Conservation (phyloP, 2,888 invertebrate genomes). For the Smittia aterrima region DNA sequence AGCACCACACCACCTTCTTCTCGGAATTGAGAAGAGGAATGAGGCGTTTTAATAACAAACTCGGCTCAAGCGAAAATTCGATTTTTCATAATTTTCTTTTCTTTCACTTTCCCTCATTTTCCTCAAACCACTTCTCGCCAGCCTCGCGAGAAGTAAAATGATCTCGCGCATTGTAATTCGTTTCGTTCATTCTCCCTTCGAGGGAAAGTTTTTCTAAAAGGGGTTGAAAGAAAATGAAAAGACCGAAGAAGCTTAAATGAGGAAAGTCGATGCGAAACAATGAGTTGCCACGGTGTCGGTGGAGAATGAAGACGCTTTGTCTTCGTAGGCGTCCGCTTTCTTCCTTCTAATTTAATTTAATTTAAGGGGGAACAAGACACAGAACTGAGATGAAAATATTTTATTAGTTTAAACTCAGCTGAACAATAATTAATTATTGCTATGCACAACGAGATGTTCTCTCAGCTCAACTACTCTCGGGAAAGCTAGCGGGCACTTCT, state of each 20-base stretch:
- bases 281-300: background rate
- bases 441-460: constrained; percentile 46
- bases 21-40: background rate
- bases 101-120: constrained; percentile 2
- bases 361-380: no score
- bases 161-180: background rate
- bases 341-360: no score
- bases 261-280: background rate
- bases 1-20: no score
- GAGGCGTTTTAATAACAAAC: constrained; percentile 11
- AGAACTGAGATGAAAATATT: no score
- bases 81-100: constrained; percentile 8
- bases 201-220: background rate
- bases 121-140: background rate
- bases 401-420: no score
- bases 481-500: constrained; percentile 47
- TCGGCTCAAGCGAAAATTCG: background rate
- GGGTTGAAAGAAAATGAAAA: background rate
- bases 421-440: background rate
- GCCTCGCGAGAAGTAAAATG: background rate
- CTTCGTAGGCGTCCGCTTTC: no score
- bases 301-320: background rate
- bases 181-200: background rate
- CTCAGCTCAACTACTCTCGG: constrained; percentile 47
- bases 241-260: background rate